These are phyloP conservation scores for Agrochola lychnidis DNA, from an alignment of 2,888 invertebrate species.

Conservation along the genomic window DNA sequence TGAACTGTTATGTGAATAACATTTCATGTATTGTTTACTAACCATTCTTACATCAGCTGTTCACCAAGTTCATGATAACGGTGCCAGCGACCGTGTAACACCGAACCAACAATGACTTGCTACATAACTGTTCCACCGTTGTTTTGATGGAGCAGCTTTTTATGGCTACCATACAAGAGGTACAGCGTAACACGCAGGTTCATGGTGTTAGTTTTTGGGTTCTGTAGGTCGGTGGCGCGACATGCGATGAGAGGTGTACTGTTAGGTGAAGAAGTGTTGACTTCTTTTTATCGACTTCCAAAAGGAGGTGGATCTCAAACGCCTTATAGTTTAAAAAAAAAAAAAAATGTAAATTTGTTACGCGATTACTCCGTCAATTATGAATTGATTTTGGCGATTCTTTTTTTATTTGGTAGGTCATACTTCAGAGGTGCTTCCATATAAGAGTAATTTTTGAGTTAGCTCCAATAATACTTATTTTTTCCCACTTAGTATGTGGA, in stretches of 20 bases:
- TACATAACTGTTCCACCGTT: constrained; percentile 57
- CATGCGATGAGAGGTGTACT: constrained; percentile 17
- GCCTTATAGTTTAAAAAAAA: no score
- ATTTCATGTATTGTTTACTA: not conserved
- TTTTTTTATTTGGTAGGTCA: no score
- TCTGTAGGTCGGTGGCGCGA: not conserved
- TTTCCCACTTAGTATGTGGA: no score
- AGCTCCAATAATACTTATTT: no score
- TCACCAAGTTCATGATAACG: constrained; percentile 37
- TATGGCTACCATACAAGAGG: constrained; percentile 15
- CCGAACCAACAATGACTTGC: constrained; percentile 33
- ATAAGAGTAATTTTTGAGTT: no score
- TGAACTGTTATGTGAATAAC: not conserved
- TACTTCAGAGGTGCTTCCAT: no score
- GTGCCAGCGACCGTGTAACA: constrained; percentile 34
- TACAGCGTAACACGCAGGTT: constrained; percentile 10
- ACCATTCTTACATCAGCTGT: constrained; percentile 16
- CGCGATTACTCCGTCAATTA: no score
- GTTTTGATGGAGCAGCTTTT: constrained; percentile 50
- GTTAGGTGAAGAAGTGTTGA: not conserved
- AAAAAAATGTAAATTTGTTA: no score
- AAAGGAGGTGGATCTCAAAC: no score
- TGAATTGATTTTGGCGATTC: no score
- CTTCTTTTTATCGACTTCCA: no score
- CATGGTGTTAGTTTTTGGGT: no score